Base-by-base conservation (phyloP, 1,140 invertebrate genomes). In the Euura saliciscinereae region DNA sequence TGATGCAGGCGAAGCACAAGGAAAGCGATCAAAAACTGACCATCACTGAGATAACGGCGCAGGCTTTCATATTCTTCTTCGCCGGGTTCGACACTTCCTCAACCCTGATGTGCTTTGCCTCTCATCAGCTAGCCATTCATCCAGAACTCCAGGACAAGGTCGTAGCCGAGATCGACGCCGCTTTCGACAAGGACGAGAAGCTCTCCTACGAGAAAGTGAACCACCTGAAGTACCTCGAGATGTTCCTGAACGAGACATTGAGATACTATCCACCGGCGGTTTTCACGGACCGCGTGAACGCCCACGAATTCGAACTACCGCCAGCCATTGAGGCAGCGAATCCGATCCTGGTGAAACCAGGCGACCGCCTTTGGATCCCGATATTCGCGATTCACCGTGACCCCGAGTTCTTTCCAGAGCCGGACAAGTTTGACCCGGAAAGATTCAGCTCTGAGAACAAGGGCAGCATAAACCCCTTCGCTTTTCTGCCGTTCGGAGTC, bases 211-310 rank as follows among this genome's bases (percentile, higher is more conserved):
- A 86, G 44, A 88, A 89, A 10, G 82, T 94, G 0, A 79, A 87
- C 45, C 84, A 88, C 44, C 86, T 94, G 86, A 88, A 88, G 28
- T 94, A 93, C 77, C 78, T 93, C 81, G 93, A 94, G 75, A 90
- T 90, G 87, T 89, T 91, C 2, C 82, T 91, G 44, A 92, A 88
- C 76, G 87, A 89, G 75, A 82, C 84, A 1, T 74, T 89, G 68
- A 75, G 89, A 11, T 66, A 90, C 3, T 91, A 87, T 77, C 90
- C 91, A 1, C 85, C 88, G 28, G 90, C 91, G 7, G 90, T 90
- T 13, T 79, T 88, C 10, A 82, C 90, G 75, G 88, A 83, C 3
- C 75, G 90, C 68, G 78, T 81, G 72, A 76, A 88, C 2, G 77
- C 73, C 8, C n/a, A n/a, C n/a, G 84, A 87, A 72, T 88, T 84